Conservation (phyloP, 1,140 invertebrate species). For the Drosophila santomea region DNA sequence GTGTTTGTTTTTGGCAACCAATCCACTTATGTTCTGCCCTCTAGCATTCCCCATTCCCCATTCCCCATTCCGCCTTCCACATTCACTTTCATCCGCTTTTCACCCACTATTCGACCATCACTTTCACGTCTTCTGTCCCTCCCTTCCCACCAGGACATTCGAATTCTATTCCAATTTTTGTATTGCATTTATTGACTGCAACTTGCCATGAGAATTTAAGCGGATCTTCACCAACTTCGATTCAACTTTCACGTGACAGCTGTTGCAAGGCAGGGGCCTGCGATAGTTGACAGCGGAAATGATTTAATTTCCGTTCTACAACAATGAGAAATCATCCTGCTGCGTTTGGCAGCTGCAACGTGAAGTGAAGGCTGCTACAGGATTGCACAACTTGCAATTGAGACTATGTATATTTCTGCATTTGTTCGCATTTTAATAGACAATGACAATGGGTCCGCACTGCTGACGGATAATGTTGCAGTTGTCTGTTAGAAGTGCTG, state of each 20-base stretch:
- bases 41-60: no score
- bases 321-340: slow-evolving; percentile 30
- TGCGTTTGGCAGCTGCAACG: slow-evolving; percentile 29
- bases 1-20: slow-evolving; percentile 9
- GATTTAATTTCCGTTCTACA: slow-evolving; percentile 75
- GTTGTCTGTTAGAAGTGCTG: neutral
- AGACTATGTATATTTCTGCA: slow-evolving; percentile 16
- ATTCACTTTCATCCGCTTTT: neutral
- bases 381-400: slow-evolving; percentile 20
- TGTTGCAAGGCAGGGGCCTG: slow-evolving; percentile 54
- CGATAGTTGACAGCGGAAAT: slow-evolving; percentile 68
- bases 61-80: neutral
- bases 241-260: slow-evolving; percentile 46
- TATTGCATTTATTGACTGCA: slow-evolving; percentile 33
- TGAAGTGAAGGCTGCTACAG: slow-evolving; percentile 19
- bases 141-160: slow-evolving; percentile 1
- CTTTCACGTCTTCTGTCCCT: neutral
- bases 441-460: slow-evolving; percentile 3
- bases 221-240: slow-evolving; percentile 54
- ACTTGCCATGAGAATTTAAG: slow-evolving; percentile 30
- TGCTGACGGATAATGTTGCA: slow-evolving; percentile 2
- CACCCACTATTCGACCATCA: neutral
- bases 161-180: slow-evolving; percentile 4
- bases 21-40: slow-evolving; percentile 1
- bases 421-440: slow-evolving; percentile 17